phyloP scores from a whole-genome alignment of 2,113 vertebrate genomes.

The Colinus virginianus region DNA sequence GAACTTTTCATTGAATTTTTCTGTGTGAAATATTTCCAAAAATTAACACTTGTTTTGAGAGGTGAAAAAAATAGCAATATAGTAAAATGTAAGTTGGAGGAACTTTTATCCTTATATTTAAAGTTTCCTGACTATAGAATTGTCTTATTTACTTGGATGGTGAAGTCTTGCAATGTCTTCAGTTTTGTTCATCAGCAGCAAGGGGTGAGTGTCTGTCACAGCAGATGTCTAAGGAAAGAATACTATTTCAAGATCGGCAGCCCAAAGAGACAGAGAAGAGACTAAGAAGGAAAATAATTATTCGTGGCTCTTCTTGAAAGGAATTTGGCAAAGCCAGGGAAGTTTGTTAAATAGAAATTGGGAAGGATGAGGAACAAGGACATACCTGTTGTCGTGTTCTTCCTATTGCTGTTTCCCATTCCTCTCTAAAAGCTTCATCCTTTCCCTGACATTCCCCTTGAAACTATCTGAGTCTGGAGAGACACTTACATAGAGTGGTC shows the following conservation, averaged over 20 bases:
- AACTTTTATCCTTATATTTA: not conserved
- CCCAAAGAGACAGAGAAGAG: not conserved
- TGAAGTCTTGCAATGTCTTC: not conserved
- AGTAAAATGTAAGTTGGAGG: not conserved
- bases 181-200: not conserved
- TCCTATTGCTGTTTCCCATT: not conserved
- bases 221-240: not conserved
- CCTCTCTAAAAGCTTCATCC: not conserved
- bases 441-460: constrained; percentile 3
- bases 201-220: not conserved
- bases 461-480: constrained; percentile 19
- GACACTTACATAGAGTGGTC: not conserved
- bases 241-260: constrained; percentile 10
- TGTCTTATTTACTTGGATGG: not conserved
- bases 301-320: not conserved
- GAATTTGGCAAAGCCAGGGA: constrained; percentile 32
- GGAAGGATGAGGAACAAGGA: not conserved
- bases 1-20: not conserved
- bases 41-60: not conserved
- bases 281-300: constrained; percentile 16
- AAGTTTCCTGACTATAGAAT: not conserved
- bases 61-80: not conserved
- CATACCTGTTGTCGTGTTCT: not conserved
- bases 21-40: not conserved
- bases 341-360: not conserved